A percentile compares a stretch with the other conserved stretches of the same genome.
Conservation (phyloP, 2,888 invertebrate species). For the Halictus ligatus region DNA sequence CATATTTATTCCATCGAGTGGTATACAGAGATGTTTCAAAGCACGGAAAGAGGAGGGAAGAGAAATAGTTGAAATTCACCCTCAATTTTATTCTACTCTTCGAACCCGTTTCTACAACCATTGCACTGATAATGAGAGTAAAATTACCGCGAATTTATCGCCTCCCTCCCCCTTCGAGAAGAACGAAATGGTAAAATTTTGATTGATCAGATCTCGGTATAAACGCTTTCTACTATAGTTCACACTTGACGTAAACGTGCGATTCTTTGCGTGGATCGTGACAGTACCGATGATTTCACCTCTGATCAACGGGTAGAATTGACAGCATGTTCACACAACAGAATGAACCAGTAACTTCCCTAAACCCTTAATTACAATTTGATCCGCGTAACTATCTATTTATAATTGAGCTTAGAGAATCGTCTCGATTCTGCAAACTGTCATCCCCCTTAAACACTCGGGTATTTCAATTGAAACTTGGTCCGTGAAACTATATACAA, state of each 20-base stretch:
- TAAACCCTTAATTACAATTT: slow-evolving; percentile 7
- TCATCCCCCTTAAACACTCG: background rate
- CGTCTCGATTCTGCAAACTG: slow-evolving; percentile 26
- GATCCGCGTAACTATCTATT: slow-evolving; percentile 21
- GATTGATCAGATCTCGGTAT: background rate
- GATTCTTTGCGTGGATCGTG: background rate
- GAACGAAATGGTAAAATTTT: background rate
- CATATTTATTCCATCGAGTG: background rate
- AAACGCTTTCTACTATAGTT: background rate
- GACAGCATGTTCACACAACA: background rate
- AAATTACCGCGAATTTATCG: background rate
- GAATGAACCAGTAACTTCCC: background rate
- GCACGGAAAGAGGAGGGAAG: background rate
- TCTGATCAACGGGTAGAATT: slow-evolving; percentile 5
- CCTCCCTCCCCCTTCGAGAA: background rate
- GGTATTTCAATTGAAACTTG: slow-evolving; percentile 38
- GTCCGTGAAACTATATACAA: slow-evolving; percentile 35
- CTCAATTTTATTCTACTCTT: slow-evolving; percentile 3
- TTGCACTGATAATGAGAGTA: background rate
- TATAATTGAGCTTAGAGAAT: slow-evolving; percentile 44
- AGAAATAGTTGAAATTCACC: background rate
- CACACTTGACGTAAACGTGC: background rate
- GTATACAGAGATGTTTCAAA: background rate
- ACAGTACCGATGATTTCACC: background rate
- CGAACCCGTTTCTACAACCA: background rate